Conservation (phyloP, 2,113 vertebrate species). For the Tachysurus vachellii region DNA sequence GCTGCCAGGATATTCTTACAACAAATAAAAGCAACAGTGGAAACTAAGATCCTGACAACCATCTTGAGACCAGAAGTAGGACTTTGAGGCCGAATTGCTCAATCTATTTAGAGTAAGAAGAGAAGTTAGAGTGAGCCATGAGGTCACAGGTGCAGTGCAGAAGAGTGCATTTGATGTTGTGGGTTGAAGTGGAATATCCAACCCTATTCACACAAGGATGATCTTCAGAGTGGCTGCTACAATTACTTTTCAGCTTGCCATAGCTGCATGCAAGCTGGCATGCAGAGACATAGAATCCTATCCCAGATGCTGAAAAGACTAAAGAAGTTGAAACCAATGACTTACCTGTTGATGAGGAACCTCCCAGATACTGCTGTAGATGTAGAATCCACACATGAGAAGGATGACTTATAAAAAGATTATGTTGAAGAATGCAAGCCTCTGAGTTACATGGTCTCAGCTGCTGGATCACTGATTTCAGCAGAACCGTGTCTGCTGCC, state of each 20-base stretch:
- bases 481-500: not conserved
- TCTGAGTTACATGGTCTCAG: slow-evolving; percentile 11
- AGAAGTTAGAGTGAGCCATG: not conserved
- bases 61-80: not conserved
- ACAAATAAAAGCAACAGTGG: not conserved
- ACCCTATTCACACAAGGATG: not conserved
- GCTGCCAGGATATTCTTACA: not conserved
- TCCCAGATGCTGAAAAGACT: not conserved
- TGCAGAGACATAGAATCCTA: not conserved
- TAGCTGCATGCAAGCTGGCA: not conserved
- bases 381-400: not conserved
- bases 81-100: not conserved
- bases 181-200: not conserved
- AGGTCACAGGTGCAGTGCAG: not conserved
- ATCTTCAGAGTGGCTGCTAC: not conserved
- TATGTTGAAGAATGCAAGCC: not conserved
- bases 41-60: not conserved
- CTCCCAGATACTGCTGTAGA: not conserved
- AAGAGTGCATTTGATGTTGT: not conserved
- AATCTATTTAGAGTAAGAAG: not conserved
- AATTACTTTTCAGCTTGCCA: not conserved
- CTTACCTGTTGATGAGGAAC: not conserved
- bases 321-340: not conserved
- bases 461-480: slow-evolving; percentile 9
- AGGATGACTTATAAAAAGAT: not conserved